Evolutionary conservation across 2,888 invertebrate species (phyloP).

Genomic region (Parnassius apollo): DNA sequence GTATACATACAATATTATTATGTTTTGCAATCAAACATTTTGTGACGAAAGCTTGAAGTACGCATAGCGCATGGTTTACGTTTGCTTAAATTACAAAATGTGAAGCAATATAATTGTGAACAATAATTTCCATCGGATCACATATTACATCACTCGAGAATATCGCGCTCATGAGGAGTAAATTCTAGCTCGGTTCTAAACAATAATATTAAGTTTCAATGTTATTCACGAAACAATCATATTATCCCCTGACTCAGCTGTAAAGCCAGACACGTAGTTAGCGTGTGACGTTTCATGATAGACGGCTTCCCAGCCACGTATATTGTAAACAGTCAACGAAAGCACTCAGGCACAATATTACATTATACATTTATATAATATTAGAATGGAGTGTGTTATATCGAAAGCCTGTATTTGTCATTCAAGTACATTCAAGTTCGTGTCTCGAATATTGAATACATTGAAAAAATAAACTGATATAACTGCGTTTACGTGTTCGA

Average conservation of each 20-base stretch:
- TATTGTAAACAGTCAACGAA: conserved; percentile 15
- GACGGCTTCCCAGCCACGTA: conserved; percentile 15
- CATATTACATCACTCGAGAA: neutral
- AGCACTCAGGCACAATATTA: conserved; percentile 17
- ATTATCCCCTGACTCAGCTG: conserved; percentile 24
- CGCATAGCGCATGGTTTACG: neutral
- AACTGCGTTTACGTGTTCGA: neutral
- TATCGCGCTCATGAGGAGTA: neutral
- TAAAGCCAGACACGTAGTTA: conserved; percentile 17
- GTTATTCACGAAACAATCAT: conserved; percentile 21
- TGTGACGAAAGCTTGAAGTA: neutral
- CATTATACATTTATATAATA: conserved; percentile 24
- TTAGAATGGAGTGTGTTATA: conserved; percentile 10
- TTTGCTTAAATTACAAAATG: neutral
- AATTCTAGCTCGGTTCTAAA: neutral
- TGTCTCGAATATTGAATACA: conserved; percentile 10
- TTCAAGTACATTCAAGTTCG: conserved; percentile 17
- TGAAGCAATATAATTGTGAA: neutral
- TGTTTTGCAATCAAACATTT: too few species aligned
- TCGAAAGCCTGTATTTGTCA: conserved; percentile 13
- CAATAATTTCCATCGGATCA: too few species aligned
- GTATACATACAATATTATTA: too few species aligned
- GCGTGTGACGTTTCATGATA: conserved; percentile 24
- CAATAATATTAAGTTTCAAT: conserved; percentile 20
- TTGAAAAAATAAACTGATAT: neutral